Evolutionary conservation across 2,888 invertebrate species (phyloP), one percentile per base, ranked within the genome.

Genomic region (Ecdyonurus torrentis): DNA sequence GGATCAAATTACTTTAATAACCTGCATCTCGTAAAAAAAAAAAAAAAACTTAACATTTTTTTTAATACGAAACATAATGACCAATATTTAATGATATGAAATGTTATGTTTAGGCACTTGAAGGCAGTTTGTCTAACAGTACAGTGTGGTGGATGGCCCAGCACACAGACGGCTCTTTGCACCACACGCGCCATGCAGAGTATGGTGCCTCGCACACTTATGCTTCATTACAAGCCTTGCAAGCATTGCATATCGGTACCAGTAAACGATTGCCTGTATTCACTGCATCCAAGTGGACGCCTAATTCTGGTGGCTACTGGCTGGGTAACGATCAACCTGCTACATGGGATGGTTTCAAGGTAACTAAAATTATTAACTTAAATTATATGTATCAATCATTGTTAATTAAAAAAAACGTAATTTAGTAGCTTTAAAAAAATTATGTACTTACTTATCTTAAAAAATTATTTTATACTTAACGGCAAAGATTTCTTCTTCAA

Each of bases 341-440:
- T 2, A 77, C 79, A 0, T 87, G 86, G 86, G 71, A 74, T 0
- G 80, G 78, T 67, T 73, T 86, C 23, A 76, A 76, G 61, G 74
- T 69, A 61, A 78, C 79, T 37, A 37, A 5, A 37, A 5, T 5
- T n/a, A n/a, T n/a, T n/a, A n/a, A n/a, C n/a, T n/a, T n/a, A n/a
- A n/a, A n/a, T n/a, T n/a, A n/a, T n/a, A n/a, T n/a, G n/a, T n/a
- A n/a, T n/a, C n/a, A n/a, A n/a, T n/a, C n/a, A n/a, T n/a, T n/a
- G n/a, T n/a, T n/a, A n/a, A n/a, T n/a, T n/a, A n/a, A n/a, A n/a
- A n/a, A n/a, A n/a, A n/a, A n/a, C n/a, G n/a, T n/a, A n/a, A n/a
- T n/a, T n/a, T n/a, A n/a, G n/a, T n/a, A n/a, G n/a, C n/a, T n/a
- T n/a, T n/a, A n/a, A n/a, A n/a, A n/a, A n/a, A n/a, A n/a, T n/a